Conservation (phyloP, 2,888 invertebrate genomes). For the Eupithecia centaureata region DNA sequence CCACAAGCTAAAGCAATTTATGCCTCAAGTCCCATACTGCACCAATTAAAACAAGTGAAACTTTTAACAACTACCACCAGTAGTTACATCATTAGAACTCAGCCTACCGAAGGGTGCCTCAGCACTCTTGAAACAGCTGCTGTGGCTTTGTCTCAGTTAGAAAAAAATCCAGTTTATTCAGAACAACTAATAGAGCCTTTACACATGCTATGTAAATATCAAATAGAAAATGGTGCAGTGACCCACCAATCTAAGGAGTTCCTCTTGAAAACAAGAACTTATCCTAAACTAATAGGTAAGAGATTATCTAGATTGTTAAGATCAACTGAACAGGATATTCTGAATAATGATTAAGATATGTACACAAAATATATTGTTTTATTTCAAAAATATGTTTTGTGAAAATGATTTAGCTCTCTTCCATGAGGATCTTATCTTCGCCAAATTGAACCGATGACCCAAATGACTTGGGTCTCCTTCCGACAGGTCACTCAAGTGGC, state of each 20-base stretch:
- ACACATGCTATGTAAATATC: slow-evolving; percentile 92
- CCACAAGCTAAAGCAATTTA: slow-evolving; percentile 97
- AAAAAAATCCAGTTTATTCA: slow-evolving; percentile 86
- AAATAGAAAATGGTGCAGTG: slow-evolving; percentile 95
- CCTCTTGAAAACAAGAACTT: slow-evolving; percentile 90
- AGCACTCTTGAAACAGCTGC: slow-evolving; percentile 96
- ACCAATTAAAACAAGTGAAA: slow-evolving; percentile 91
- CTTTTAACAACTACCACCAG: slow-evolving; percentile 88
- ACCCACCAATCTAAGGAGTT: slow-evolving; percentile 97
- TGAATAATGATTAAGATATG: slow-evolving; percentile 30
- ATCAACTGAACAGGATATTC: slow-evolving; percentile 58
- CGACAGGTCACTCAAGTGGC: too few relatives aligned
- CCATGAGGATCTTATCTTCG: too few relatives aligned
- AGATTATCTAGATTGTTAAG: slow-evolving; percentile 83
- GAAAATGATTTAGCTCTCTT: not conserved
- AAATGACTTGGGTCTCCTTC: too few relatives aligned
- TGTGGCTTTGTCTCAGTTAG: slow-evolving; percentile 90
- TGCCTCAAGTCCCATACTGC: slow-evolving; percentile 90
- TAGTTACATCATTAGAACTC: slow-evolving; percentile 96
- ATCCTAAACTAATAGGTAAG: slow-evolving; percentile 92
- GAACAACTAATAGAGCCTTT: slow-evolving; percentile 90
- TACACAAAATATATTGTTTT: slow-evolving; percentile 5
- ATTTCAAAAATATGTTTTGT: not conserved
- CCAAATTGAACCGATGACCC: too few relatives aligned
- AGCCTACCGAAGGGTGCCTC: slow-evolving; percentile 95